Percentiles rank a stretch among this genome's conserved stretches.
Evolutionary conservation across 2,888 invertebrate genomes (phyloP).

Genomic region (Cyaniris semiargus): DNA sequence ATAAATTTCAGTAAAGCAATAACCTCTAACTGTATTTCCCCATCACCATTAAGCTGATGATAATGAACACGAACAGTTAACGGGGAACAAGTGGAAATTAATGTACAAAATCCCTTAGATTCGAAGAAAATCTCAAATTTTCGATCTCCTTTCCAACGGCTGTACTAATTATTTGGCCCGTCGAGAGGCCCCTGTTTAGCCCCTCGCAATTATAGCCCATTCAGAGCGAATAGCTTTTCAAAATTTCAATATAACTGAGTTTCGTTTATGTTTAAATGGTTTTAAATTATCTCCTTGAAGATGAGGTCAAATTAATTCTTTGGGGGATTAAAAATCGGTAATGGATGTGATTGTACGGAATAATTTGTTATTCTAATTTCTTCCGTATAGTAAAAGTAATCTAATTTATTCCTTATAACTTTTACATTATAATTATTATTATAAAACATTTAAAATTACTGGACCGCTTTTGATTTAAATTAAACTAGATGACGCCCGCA

Average conservation of each 20-base stretch:
- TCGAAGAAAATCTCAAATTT: conserved; percentile 13
- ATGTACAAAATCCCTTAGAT: conserved; percentile 6
- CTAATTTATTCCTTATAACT: no score
- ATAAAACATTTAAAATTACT: no score
- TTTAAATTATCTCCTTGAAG: not conserved
- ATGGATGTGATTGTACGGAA: not conserved
- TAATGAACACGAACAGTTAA: conserved; percentile 12
- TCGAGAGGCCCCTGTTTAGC: conserved; percentile 32
- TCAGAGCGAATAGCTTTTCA: conserved; percentile 44
- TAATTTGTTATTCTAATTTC: no score
- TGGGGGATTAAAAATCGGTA: not conserved
- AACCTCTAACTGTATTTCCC: not conserved
- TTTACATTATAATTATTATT: no score
- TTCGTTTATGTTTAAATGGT: conserved; percentile 13
- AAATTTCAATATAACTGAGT: conserved; percentile 28
- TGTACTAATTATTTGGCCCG: conserved; percentile 39
- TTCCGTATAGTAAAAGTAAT: no score
- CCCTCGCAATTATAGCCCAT: conserved; percentile 53
- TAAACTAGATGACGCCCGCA: no score
- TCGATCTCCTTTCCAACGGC: not conserved
- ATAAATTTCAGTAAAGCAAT: not conserved
- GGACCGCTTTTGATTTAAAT: no score
- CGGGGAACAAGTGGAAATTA: conserved; percentile 4
- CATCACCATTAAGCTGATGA: not conserved
- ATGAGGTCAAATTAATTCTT: not conserved